These are phyloP conservation scores for Periphyllus acericola DNA, from an alignment of 2,888 invertebrate species.

Conservation along the genomic window DNA sequence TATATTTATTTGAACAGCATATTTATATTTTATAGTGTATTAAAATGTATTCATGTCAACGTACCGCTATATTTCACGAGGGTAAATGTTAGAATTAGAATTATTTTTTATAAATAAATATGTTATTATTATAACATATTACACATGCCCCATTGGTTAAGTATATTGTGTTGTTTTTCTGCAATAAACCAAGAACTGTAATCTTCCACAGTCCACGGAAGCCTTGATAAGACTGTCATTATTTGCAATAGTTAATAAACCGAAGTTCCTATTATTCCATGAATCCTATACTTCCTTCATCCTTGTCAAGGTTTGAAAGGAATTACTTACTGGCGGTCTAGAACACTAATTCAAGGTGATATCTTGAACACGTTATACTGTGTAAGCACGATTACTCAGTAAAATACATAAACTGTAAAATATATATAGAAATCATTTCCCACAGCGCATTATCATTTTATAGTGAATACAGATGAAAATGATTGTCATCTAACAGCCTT, in stretches of 20 bases:
- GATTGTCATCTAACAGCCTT: neutral
- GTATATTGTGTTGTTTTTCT: neutral
- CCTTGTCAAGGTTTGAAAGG: constrained; percentile 21
- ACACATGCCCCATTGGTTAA: too few relatives aligned
- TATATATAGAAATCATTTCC: neutral
- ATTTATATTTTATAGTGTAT: too few relatives aligned
- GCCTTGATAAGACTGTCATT: constrained; percentile 10
- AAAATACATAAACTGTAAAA: neutral
- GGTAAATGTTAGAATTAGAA: too few relatives aligned
- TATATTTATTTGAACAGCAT: too few relatives aligned
- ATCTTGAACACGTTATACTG: constrained; percentile 20
- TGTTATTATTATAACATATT: too few relatives aligned
- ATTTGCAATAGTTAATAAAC: constrained; percentile 21
- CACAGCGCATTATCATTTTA: neutral
- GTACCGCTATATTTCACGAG: too few relatives aligned
- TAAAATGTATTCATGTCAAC: too few relatives aligned
- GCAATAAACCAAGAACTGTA: neutral
- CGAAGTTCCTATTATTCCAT: constrained; percentile 37
- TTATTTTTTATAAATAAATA: too few relatives aligned
- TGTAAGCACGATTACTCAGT: neutral
- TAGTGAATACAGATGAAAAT: neutral
- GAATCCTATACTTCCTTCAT: neutral
- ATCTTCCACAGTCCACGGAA: neutral
- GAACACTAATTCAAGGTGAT: constrained; percentile 36
- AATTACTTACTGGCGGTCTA: neutral